Base-by-base conservation (phyloP, 1,140 invertebrate genomes). In the Bicyclus anynana region DNA sequence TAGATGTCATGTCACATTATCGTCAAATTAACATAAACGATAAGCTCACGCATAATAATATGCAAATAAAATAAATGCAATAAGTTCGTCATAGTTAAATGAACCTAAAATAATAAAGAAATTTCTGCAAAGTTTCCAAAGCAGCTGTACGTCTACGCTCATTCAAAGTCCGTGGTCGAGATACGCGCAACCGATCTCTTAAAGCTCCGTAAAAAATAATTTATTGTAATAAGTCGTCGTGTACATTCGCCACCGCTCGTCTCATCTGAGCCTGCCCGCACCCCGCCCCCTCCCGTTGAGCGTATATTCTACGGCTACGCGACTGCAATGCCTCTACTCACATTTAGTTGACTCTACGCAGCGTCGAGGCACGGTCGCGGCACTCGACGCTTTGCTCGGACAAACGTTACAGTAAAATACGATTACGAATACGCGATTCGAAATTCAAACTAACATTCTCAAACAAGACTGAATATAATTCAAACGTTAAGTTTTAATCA, bases 161-260 rank as follows among this genome's bases (percentile, higher is more conserved):
- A 77, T 80, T 82, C 70, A 75, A 80, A 76, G 62, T 78, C 74
- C 69, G 68, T 60, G 71, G 62, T 70, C 48, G 53, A 56, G 49
- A 73, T 74, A 79, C 73, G 68, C 67, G 69, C 67, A 72, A 67
- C 64, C 72, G 72, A 84, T 80, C 71, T 75, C 69, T 78, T 74
- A 80, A 85, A 85, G 81, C 78, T 80, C 64, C 68, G 71, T 75
- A 83, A 85, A 84, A 83, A 84, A 85, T 84, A 82, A 87, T 85
- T 85, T 87, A 86, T 87, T 86, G 78, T 87, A 87, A 86, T 85
- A 85, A 84, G 77, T 82, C 82, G 65, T 87, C 84, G 84, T 84
- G 83, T 83, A 77, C 77, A 77, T 75, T 86, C 84, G 81, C 83
- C 77, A 77, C 76, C 64, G 72, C 68, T 87, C 84, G 84, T 77